Base-by-base conservation (phyloP, 2,113 vertebrate genomes). In the Lepus timidus region DNA sequence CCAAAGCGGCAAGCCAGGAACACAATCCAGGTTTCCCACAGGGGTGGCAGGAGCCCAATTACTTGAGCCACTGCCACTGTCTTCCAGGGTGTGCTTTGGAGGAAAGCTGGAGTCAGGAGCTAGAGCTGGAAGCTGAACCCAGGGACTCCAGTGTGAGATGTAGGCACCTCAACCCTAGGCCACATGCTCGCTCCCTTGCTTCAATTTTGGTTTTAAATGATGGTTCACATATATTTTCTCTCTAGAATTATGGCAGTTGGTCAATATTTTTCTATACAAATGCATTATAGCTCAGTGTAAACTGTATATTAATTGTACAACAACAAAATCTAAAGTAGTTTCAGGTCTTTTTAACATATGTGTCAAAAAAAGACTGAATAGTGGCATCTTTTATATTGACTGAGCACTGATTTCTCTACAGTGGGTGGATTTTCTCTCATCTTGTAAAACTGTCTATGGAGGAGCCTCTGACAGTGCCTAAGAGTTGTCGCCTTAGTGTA, bases 391-490 rank as follows among this genome's bases (percentile, higher is more conserved):
- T 83, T 85, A 55, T 78, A 25, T 52, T 68, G 29, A 85, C 12
- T 70, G 70, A 74, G 29, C 19, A 75, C 20, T 39, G 16, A 58
- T 71, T 86, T 85, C 33, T 44, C 61, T 44, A 55, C 9, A 13
- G 10, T 85, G 44, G 16, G 27, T 89, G 25, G 13, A 8, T 14
- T 94, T 94, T 81, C 49, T 78, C 33, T 85, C 70, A 39, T 67
- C 27, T 85, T 87, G 93, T 84, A 67, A 84, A 95, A 81, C 19
- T 91, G 4, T 31, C 10, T 19, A 52, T 49, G 71, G 67, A 88
- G 36, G 10, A 84, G 4, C 29, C 67, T 92, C 52, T 97, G 39
- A 84, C 92, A 95, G 81, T 90, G 19, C 25, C 11, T 71, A 85
- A 87, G 85, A 89, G 55, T 81, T 81, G 19, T 73, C 12, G 84